phyloP scores from a whole-genome alignment of 1,140 invertebrate genomes.

The Drosophila orosa region DNA sequence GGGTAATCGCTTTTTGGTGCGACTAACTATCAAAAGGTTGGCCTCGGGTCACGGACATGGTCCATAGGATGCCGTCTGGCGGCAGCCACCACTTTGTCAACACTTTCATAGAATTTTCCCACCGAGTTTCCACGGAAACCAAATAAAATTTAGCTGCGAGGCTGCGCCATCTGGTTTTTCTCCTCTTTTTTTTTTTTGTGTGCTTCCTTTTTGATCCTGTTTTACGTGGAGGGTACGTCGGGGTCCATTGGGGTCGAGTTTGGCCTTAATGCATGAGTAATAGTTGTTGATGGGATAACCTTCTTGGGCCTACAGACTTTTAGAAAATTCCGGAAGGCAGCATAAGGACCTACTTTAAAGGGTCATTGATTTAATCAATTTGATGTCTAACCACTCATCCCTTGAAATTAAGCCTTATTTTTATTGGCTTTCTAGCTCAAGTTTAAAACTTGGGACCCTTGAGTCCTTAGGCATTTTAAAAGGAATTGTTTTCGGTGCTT shows the following conservation, averaged over 20 bases:
- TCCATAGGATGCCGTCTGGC: slow-evolving; percentile 7
- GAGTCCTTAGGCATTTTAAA: neutral
- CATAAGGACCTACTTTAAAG: neutral
- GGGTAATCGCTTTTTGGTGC: slow-evolving; percentile 61
- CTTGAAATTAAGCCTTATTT: neutral
- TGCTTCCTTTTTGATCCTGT: slow-evolving; percentile 1
- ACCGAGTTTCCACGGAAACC: slow-evolving; percentile 48
- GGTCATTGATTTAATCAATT: slow-evolving; percentile 1
- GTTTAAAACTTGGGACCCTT: neutral
- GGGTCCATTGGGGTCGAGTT: slow-evolving; percentile 32
- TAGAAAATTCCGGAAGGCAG: neutral
- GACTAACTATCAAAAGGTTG: slow-evolving; percentile 52
- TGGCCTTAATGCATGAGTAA: slow-evolving; percentile 26
- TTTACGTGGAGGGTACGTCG: slow-evolving; percentile 18
- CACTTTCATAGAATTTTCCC: slow-evolving; percentile 59
- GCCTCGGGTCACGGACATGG: slow-evolving; percentile 43
- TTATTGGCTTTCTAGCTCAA: neutral
- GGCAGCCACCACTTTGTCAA: slow-evolving; percentile 73
- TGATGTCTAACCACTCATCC: neutral
- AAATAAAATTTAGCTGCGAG: slow-evolving; percentile 51
- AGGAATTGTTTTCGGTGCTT: neutral
- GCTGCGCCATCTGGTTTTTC: slow-evolving; percentile 29
- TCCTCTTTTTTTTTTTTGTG: slow-evolving; percentile 27
- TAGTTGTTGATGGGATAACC: slow-evolving; percentile 24
- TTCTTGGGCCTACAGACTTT: neutral